Conservation (phyloP, 2,888 invertebrate genomes). For the Hanleya hanleyi region DNA sequence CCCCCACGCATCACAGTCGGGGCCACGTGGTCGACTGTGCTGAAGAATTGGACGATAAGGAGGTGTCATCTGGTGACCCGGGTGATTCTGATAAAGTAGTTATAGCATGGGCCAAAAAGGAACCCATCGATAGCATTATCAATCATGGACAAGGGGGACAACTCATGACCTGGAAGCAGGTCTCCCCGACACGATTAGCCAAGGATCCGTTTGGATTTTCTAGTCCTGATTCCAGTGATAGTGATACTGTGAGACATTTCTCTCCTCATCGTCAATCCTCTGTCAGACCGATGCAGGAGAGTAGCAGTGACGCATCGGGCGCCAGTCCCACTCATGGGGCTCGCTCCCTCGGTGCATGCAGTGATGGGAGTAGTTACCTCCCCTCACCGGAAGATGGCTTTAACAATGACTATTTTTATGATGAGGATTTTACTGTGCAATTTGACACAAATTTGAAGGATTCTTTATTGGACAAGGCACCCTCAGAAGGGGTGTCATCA, state of each 20-base stretch:
- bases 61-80: no score
- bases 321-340: conserved; percentile 5
- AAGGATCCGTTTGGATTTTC: conserved; percentile 22
- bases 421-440: conserved; percentile 69
- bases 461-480: conserved; percentile 35
- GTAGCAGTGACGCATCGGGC: background rate
- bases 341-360: conserved; percentile 14
- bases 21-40: background rate
- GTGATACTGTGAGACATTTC: conserved; percentile 16
- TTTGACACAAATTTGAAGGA: conserved; percentile 64
- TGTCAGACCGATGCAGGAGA: background rate
- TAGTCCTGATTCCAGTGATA: conserved; percentile 27
- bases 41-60: no score
- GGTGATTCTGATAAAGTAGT: conserved; percentile 28
- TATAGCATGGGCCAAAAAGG: conserved; percentile 25
- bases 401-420: conserved; percentile 71
- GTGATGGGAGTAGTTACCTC: conserved; percentile 13
- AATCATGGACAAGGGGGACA: no score
- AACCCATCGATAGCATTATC: conserved; percentile 27
- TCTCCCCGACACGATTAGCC: conserved; percentile 51
- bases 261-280: background rate
- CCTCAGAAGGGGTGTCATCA: conserved; percentile 42
- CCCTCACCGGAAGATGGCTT: conserved; percentile 58
- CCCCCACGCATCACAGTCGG: conserved; percentile 22
- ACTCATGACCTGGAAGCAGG: conserved; percentile 55